These are phyloP conservation scores for Albula glossodonta DNA, from an alignment of 2,113 vertebrate species.

Conservation along the genomic window DNA sequence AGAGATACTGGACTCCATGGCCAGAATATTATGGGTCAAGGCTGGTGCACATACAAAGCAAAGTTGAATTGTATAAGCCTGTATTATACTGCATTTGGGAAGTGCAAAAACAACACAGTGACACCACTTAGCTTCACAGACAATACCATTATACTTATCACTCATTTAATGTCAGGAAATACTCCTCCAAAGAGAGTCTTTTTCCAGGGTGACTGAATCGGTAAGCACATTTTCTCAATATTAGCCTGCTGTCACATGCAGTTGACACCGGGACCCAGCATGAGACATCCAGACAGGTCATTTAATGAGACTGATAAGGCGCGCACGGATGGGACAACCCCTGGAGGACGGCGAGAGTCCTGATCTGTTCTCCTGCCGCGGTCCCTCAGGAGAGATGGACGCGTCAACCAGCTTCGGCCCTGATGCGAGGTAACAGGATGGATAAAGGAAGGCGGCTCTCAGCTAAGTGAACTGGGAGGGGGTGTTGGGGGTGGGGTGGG, in stretches of 20 bases:
- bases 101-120: background rate
- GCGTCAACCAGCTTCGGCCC: background rate
- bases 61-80: background rate
- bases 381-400: too few relatives aligned
- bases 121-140: background rate
- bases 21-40: too few relatives aligned
- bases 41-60: too few relatives aligned
- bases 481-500: too few relatives aligned
- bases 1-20: background rate
- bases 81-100: background rate
- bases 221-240: background rate
- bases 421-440: conserved; percentile 46
- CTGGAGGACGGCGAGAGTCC: background rate
- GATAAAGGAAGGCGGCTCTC: conserved; percentile 46
- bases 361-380: too few relatives aligned
- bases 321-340: background rate
- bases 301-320: background rate
- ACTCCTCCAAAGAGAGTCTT: background rate
- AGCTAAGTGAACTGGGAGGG: conserved; percentile 39
- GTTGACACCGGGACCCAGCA: background rate
- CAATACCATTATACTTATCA: background rate
- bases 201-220: background rate
- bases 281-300: background rate
- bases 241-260: background rate
- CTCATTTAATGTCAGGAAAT: background rate